Base-by-base conservation (phyloP, 2,888 invertebrate species). In the Mystacides longicornis region DNA sequence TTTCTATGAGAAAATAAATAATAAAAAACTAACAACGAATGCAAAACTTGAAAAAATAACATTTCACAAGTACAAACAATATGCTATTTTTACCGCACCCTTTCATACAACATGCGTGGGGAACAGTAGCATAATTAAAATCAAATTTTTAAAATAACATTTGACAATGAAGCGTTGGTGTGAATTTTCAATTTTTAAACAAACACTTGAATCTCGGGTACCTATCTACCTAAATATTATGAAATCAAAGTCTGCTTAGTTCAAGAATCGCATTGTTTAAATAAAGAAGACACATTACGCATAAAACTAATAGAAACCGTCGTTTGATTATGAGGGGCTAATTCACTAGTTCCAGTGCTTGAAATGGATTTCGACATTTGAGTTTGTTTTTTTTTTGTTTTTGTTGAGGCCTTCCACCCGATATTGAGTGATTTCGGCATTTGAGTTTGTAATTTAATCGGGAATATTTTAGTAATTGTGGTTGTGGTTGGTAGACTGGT, bases 241-340 rank as follows among this genome's bases (percentile, higher is more conserved):
- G 14, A 37, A 37, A 37, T 37, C 37, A 37, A 37, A 37, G 16
- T 37, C 37, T 37, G 4, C 37, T n/a, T 7, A n/a, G 16, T 37
- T 37, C 16, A 37, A 7, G 7, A 37, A 7, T 27, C 27, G 11
- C 27, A 27, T 11, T 27, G 27, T 11, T n/a, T n/a, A 11, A 27
- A 5, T 5, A 7, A 27, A 5, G 27, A 27, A 27, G 27, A 27
- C 11, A 50, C 56, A 46, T 51, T 37, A 31, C 50, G 59, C 56
- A 22, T 54, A 54, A 51, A 45, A 54, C 51, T 56, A 59, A 59
- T 56, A 59, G 23, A 53, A 43, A 33, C 20, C 27, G 48, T 45
- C 23, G 51, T 49, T 46, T 11, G 51, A 37, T 37, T 37, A n/a
- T 14, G 16, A 37, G 37, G n/a, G 37, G 37, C 16, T 37, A 16